Conservation (phyloP, 2,888 invertebrate species). For the Latrodectus elegans region DNA sequence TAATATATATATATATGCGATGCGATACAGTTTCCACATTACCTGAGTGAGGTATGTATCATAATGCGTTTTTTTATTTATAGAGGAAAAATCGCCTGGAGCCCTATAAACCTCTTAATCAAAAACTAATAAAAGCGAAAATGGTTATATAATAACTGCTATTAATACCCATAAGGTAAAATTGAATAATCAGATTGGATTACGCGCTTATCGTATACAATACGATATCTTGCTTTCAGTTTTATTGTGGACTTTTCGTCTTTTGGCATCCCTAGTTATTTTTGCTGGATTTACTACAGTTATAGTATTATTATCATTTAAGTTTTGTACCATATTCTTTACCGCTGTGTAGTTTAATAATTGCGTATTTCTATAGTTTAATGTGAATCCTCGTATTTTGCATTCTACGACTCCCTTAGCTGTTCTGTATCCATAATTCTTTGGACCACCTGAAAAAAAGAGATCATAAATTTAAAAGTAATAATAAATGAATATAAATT, state of each 20-base stretch:
- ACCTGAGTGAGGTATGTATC: not conserved
- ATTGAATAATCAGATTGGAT: not conserved
- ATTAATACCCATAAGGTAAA: not conserved
- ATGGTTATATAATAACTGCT: not conserved
- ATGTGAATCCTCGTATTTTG: not conserved
- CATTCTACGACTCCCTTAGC: not conserved
- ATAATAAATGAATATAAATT: not conserved
- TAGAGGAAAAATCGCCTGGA: not conserved
- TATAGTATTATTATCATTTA: not conserved
- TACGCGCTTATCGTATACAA: not conserved
- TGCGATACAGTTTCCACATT: not conserved
- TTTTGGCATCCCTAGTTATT: not conserved
- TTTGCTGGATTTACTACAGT: not conserved
- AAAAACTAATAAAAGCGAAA: too few relatives aligned
- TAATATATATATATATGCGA: not conserved
- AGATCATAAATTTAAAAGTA: not conserved
- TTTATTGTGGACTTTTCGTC: not conserved
- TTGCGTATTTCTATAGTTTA: constrained; percentile 8
- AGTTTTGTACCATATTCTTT: not conserved
- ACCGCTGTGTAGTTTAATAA: not conserved
- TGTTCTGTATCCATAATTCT: not conserved
- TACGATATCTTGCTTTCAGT: not conserved
- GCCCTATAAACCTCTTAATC: not conserved
- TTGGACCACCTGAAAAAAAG: not conserved
- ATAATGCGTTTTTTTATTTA: not conserved